These are phyloP conservation scores for Pithys albifrons DNA, from an alignment of 2,113 vertebrate genomes.

Conservation along the genomic window DNA sequence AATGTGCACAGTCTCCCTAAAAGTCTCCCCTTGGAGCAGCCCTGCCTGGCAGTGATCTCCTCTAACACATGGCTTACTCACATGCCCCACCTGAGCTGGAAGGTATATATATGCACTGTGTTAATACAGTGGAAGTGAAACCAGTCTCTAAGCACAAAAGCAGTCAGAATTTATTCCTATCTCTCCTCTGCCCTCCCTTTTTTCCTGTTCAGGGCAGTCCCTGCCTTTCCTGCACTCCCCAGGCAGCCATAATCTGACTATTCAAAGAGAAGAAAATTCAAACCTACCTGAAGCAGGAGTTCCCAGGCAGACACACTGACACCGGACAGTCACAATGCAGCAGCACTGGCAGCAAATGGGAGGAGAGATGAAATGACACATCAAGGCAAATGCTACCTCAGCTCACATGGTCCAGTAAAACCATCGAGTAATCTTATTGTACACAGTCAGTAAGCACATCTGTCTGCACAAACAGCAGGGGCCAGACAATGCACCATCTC, in stretches of 20 bases:
- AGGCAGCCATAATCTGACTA: not conserved
- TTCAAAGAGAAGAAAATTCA: not conserved
- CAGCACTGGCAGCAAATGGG: not conserved
- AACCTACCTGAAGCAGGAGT: conserved; percentile 26
- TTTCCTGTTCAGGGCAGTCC: not conserved
- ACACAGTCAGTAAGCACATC: not conserved
- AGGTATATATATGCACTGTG: not conserved
- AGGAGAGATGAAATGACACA: not conserved
- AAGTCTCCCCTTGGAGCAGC: not conserved
- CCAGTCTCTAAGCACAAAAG: not conserved
- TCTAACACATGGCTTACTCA: accelerated
- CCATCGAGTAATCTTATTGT: not conserved
- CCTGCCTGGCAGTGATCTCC: not conserved
- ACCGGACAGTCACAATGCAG: not conserved
- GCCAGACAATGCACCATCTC: not conserved
- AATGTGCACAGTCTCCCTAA: not conserved
- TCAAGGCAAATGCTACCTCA: not conserved
- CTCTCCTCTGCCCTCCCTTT: not conserved
- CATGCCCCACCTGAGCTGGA: not conserved
- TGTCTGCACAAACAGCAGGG: not conserved
- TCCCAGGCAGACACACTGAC: not conserved
- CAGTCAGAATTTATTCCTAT: not conserved
- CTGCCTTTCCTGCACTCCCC: not conserved
- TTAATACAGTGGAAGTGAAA: not conserved
- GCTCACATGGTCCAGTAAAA: conserved; percentile 11